Evolutionary conservation across 2,113 vertebrate species (phyloP), one percentile per base, ranked within the genome.

Genomic region (Psephotus haematonotus): DNA sequence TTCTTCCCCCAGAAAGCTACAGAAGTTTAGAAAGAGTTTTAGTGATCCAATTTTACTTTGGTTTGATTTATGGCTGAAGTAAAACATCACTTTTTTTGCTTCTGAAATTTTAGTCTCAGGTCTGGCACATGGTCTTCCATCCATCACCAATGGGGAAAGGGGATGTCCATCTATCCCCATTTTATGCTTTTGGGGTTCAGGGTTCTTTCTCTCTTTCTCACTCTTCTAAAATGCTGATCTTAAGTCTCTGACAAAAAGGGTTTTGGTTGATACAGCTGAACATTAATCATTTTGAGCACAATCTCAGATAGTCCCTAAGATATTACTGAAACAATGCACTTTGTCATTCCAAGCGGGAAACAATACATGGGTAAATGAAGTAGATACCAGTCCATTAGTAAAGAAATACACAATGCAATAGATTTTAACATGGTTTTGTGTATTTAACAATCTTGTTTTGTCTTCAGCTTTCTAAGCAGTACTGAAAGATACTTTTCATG

Each of bases 381-480:
- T 31, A 28, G 9, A 75, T 33, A 43, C 29, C 43, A 31, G 5
- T 35, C 18, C 29, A 31, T 82, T 60, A 70, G 52, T 33, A 86
- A 52, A 70, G 31, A 19, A 52, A 85, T 82, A 78, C 4, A 70
- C 14, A 64, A 24, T 1, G 1, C 12, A 63, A 44, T 70, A 60
- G 3, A 22, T 43, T 75, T 86, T 44, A 57, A 47, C 1, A 0
- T 24, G 3, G 0, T 25, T 69, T 46, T 81, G n/a, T 63, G 7
- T n/a, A n/a, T 44, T 92, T 69, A 68, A 31, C 5, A 46, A n/a
- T 82, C 9, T 28, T 50, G 2, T 23, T 92, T 91, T 75, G 8
- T 43, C 50, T 76, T 78, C 31, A 79, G 17, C 33, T 89, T 88
- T 77, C n/a, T 27, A 52, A 65, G 39, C 18, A 68, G 10, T 57